Base-by-base conservation (phyloP, 2,888 invertebrate genomes). In the Cinara cedri region DNA sequence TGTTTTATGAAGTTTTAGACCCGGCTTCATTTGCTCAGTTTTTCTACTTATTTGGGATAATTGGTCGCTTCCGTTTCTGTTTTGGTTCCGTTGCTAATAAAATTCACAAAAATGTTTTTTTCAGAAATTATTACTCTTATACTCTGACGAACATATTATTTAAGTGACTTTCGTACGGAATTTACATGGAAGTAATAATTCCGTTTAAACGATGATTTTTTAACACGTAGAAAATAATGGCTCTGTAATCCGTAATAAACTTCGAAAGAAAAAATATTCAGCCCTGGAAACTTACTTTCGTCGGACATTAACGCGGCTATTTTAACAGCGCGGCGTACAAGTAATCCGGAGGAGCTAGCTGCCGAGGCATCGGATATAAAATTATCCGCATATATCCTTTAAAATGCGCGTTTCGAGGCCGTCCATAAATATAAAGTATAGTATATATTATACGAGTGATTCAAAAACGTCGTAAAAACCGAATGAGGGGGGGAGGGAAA, bases 391-490 rank as follows among this genome's bases (percentile, higher is more conserved):
- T 13, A 9, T 14, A 46, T 24, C 44, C 34, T 11, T 19, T 14
- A 34, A 34, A 34, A 34, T 34, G 6, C 34, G 13, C 34, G n/a
- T 51, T 68, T 11, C 24, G 26, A 8, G n/a, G 16, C 2, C 42
- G 21, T 71, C 71, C 44, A 42, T 71, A 71, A 71, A 71, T 16
- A 63, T 63, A 21, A 21, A 55, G 3, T 68, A 16, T 46, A 24
- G 34, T 24, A 63, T 19, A 49, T 46, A n/a, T 11, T 51, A 44
- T n/a, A 1, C 34, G 62, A 72, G 62, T 49, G 21, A 62, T 72
- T 62, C 26, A 44, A 49, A 72, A 4, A 13, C 0, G 62, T 51
- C 72, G 72, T 72, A 62, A 62, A 62, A 72, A 70, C 60, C 51
- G 6, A 34, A 34, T 34, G 3, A 34, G 3, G 34, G 6, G 34